Evolutionary conservation across 2,888 invertebrate species (phyloP), one percentile per base, ranked within the genome.

Genomic region (Drosophila heteroneura): DNA sequence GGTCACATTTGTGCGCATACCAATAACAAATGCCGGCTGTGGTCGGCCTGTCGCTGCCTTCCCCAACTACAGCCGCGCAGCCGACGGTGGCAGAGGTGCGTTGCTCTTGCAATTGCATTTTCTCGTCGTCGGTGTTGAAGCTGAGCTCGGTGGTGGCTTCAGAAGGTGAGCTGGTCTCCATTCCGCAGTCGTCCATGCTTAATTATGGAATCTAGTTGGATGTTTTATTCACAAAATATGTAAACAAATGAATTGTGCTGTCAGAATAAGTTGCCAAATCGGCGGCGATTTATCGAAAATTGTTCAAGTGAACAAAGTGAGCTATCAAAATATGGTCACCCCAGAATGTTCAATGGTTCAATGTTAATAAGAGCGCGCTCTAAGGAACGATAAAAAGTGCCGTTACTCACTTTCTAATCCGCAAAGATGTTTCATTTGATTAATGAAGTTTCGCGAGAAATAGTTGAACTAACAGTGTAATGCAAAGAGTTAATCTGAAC

Each of bases 21-120:
- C 92, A 93, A 82, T 93, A 93, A 83, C 92, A 93, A 82, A 90
- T 79, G 83, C 92, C 92, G 92, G 91, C 82, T 53, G 74, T 68
- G 53, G 52, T 39, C 52, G 69, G 84, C 28, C 57, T 74, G 49
- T 81, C 84, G 47, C 74, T 56, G 49, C 58, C 70, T n/a, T 79
- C 80, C 9, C 35, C 73, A 19, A 30, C 47, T 39, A 51, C 51
- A 54, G 49, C 62, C 51, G 61, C 47, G 9, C 41, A 39, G 16
- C 57, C 52, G 16, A 30, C 56, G 19, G 52, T 63, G 44, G 63
- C 35, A 22, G 73, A 35, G 19, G 37, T 65, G 3, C 81, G 74
- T 12, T 76, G 74, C 30, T 88, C 85, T 53, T 71, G 76, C 49
- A 73, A 32, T 28, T 69, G 73, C 56, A 82, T 44, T 79, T 91